These are phyloP conservation scores for Bolinopsis microptera DNA, from an alignment of 37 sponge, comb jelly and placozoan genomes.

Conservation along the genomic window DNA sequence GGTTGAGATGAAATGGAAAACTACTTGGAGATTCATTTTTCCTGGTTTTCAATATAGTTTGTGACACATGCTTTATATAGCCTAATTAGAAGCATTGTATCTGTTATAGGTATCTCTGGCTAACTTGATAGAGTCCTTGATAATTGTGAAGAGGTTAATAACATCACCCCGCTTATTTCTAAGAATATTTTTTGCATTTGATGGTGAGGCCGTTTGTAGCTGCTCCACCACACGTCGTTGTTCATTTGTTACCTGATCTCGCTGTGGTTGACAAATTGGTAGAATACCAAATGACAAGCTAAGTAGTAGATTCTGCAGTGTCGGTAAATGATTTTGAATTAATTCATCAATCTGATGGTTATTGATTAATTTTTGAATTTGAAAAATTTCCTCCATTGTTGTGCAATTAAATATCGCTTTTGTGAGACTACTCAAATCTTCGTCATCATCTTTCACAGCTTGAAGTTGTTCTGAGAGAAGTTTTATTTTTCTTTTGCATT, in stretches of 20 bases:
- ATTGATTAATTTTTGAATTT: conserved; percentile 1
- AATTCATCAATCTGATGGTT: conserved; percentile 16
- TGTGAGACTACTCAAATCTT: not conserved
- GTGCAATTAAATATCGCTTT: conserved; percentile 37
- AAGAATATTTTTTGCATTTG: not conserved
- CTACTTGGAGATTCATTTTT: conserved; percentile 13
- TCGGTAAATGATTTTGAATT: not conserved
- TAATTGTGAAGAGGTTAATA: conserved; percentile 8
- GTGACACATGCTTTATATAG: not conserved
- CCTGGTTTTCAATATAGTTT: not conserved
- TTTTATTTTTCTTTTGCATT: conserved; percentile 6
- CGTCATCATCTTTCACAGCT: not conserved
- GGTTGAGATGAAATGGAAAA: not conserved
- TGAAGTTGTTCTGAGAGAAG: not conserved
- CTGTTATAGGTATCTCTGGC: conserved; percentile 11
- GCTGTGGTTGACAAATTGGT: conserved; percentile 52
- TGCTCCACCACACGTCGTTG: not conserved
- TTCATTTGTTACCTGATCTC: conserved; percentile 1
- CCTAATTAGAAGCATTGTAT: not conserved
- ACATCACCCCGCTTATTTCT: not conserved
- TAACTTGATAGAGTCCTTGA: not conserved
- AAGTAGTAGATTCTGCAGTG: not conserved
- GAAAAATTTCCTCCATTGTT: conserved; percentile 19
- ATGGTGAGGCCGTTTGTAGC: not conserved
- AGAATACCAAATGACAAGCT: conserved; percentile 28